Percentiles rank a stretch among this genome's conserved stretches.
Conservation (phyloP, 2,113 vertebrate species). For the Pitta sordida region DNA sequence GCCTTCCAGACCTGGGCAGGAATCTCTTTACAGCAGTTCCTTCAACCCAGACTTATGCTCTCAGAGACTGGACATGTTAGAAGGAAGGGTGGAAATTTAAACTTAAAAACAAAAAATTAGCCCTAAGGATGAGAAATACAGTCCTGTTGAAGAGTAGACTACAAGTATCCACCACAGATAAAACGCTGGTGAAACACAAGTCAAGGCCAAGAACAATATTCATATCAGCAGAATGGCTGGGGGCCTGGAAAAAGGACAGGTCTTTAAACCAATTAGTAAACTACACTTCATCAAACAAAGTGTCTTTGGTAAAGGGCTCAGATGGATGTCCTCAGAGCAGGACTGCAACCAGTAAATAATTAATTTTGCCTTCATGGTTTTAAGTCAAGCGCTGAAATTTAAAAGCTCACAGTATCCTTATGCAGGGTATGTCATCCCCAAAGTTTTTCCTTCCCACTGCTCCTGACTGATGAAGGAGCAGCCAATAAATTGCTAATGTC, state of each 20-base stretch:
- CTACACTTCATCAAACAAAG: neutral
- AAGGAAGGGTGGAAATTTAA: neutral
- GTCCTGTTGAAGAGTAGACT: neutral
- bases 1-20: neutral
- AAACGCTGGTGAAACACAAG: neutral
- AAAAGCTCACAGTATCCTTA: neutral
- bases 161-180: neutral
- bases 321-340: neutral
- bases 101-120: neutral
- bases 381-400: neutral
- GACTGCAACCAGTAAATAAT: neutral
- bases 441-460: neutral
- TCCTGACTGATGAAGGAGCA: neutral
- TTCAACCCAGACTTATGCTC: neutral
- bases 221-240: neutral
- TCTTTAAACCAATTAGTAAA: conserved; percentile 25
- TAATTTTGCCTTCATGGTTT: neutral
- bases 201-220: neutral
- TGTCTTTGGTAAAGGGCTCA: neutral
- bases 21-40: neutral
- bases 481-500: neutral
- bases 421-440: neutral
- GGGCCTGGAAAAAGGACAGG: conserved; percentile 5
- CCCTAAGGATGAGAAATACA: neutral
- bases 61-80: neutral